Evolutionary conservation across 2,797 vertebrate genomes (phyloP).

Genomic region (Trematomus bernacchii): DNA sequence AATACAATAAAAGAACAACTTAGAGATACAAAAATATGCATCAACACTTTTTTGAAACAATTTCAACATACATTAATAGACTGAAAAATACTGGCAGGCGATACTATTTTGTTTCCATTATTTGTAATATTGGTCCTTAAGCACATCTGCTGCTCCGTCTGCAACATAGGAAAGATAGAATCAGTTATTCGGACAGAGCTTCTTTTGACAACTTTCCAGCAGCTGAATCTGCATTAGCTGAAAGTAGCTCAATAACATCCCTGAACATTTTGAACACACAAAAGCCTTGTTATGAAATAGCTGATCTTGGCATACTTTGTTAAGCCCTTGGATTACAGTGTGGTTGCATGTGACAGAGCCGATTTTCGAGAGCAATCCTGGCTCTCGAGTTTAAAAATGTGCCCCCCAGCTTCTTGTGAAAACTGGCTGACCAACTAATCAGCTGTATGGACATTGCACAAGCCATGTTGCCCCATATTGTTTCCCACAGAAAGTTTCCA

Average conservation of each 20-base stretch:
- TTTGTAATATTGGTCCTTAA: constrained; percentile 48
- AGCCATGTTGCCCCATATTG: neutral
- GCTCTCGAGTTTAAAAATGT: constrained; percentile 7
- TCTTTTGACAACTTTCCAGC: neutral
- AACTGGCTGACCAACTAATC: neutral
- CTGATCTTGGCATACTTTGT: constrained; percentile 7
- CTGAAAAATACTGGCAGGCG: neutral
- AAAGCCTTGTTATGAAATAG: constrained; percentile 31
- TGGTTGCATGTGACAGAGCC: constrained; percentile 10
- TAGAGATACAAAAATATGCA: neutral
- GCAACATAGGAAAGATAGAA: neutral
- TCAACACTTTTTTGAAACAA: neutral
- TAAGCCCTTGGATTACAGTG: constrained; percentile 39
- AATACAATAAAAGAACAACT: neutral
- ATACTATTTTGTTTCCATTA: neutral
- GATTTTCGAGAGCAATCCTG: constrained; percentile 9
- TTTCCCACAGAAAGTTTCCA: neutral
- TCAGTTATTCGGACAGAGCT: neutral
- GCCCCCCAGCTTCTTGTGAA: neutral
- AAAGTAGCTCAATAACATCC: constrained; percentile 15
- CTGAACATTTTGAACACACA: neutral
- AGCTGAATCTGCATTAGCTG: constrained; percentile 21
- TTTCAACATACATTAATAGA: neutral
- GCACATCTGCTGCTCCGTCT: constrained; percentile 9
- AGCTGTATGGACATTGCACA: neutral